Base-by-base conservation (phyloP, 2,888 invertebrate genomes). In the Dioctria linearis region DNA sequence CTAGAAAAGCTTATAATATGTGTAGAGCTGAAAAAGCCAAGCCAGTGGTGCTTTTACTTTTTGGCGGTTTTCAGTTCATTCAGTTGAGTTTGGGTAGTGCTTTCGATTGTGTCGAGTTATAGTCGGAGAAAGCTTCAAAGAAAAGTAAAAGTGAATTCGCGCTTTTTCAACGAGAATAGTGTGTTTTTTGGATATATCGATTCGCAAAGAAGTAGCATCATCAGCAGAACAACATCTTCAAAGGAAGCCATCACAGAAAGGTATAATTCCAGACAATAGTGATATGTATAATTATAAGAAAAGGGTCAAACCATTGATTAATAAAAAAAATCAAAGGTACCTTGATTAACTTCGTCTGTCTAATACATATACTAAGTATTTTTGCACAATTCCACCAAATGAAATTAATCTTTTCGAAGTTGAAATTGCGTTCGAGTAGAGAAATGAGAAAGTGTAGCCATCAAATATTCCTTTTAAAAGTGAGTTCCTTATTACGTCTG, bases 11-110 rank as follows among this genome's bases (percentile, higher is more conserved):
- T 25, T 25, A 25, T 25, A 25, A 25, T 25, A 25, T 25, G 25
- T 25, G 25, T 25, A 25, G 25, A 25, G 25, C 25, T 25, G 25
- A 25, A 25, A 25, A 25, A 25, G 25, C 25, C 25, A 25, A 25
- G 9, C 37, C 39, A 39, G 51, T 37, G 46, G 37, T 37, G 71
- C 51, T 25, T 40, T 25, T 54, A 8, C 5, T 3, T 73, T 73
- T 73, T 59, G 73, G 59, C 59, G 73, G 42, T 13, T 59, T n/a
- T 5, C 43, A 9, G 73, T 11, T 59, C 73, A n/a, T 40, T 73
- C 57, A 73, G 73, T 73, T 42, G 73, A 40, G 73, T 59, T 73
- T 57, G 57, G 73, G 42, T 51, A 40, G 57, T 51, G 57, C 59
- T 43, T 73, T 73, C 59, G 57, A 13, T 73, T n/a, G 57, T 54